Conservation (phyloP, 2,113 vertebrate genomes). For the Apodemus sylvaticus region DNA sequence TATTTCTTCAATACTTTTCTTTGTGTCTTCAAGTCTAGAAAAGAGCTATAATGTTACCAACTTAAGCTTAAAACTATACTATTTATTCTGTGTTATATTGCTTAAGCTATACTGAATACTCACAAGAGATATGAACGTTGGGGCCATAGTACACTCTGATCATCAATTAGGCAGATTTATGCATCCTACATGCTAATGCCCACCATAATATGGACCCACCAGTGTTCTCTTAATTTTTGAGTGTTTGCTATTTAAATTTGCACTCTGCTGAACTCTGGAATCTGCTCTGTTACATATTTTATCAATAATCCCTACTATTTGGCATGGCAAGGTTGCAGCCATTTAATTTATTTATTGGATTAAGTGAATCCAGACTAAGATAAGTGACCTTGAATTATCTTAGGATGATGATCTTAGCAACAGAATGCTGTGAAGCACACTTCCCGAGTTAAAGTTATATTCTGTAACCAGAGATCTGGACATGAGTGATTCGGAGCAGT, state of each 20-base stretch:
- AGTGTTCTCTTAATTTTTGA: background rate
- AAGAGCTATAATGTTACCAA: background rate
- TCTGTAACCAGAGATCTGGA: background rate
- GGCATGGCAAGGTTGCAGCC: background rate
- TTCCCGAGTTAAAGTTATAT: background rate
- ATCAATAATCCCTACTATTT: background rate
- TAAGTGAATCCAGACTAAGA: background rate
- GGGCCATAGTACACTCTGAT: background rate
- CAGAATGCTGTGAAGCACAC: background rate
- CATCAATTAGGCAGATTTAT: constrained; percentile 6
- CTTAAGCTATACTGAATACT: background rate
- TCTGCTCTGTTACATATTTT: background rate
- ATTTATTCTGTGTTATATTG: background rate
- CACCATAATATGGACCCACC: background rate
- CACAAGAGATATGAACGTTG: background rate
- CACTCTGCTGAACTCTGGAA: background rate
- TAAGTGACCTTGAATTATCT: background rate
- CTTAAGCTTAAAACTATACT: background rate
- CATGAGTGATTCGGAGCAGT: background rate
- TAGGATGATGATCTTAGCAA: background rate
- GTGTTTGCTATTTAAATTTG: constrained; percentile 11
- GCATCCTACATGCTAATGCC: background rate
- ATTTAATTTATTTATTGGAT: background rate
- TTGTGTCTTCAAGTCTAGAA: background rate
- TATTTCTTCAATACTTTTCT: background rate